These are phyloP conservation scores for Microctonus brassicae DNA, from an alignment of 2,888 invertebrate species.

Conservation along the genomic window DNA sequence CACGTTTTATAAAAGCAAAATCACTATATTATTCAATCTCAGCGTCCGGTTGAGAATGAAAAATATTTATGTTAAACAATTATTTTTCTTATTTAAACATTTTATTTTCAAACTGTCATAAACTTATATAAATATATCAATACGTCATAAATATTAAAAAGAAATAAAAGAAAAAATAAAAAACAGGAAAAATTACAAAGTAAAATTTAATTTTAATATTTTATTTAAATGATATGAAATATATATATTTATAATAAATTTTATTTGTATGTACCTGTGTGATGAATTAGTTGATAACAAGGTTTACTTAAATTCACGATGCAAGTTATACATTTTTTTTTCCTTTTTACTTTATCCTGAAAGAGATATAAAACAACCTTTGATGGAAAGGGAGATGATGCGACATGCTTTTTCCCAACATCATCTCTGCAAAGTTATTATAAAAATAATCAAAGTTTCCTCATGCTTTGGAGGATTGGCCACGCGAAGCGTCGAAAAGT, in stretches of 20 bases:
- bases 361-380: background rate
- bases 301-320: background rate
- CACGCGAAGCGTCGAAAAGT: conserved; percentile 33
- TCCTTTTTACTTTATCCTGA: background rate
- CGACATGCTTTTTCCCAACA: conserved; percentile 32
- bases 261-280: background rate
- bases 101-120: too few species aligned
- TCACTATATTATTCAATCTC: conserved; percentile 37
- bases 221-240: too few species aligned
- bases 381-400: conserved; percentile 12
- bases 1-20: conserved; percentile 29
- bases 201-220: too few species aligned
- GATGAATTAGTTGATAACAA: background rate
- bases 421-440: conserved; percentile 61
- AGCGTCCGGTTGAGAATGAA: conserved; percentile 14
- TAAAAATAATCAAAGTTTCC: conserved; percentile 69
- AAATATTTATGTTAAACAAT: conserved; percentile 8
- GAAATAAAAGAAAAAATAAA: too few species aligned
- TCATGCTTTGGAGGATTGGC: conserved; percentile 44
- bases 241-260: background rate
- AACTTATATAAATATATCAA: too few species aligned
- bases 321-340: background rate
- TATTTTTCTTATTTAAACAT: background rate
- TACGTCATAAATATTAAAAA: too few species aligned
- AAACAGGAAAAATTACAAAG: too few species aligned